Evolutionary conservation across 2,888 invertebrate species (phyloP).

Genomic region (Drosophila kokeensis): DNA sequence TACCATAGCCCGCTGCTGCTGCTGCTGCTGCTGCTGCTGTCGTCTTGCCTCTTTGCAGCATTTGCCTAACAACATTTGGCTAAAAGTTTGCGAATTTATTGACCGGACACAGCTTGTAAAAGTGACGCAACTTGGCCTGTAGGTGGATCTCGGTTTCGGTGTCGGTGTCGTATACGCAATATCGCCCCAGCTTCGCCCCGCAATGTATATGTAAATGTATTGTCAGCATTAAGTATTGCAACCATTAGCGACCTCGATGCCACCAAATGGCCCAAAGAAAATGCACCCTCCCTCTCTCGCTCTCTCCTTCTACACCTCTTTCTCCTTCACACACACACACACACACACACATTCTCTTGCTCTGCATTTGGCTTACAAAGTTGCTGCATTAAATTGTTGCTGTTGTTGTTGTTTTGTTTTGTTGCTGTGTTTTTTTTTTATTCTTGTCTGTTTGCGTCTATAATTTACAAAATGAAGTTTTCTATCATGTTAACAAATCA

Average conservation of each 20-base stretch:
- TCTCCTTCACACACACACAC: neutral
- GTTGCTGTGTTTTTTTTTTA: conserved; percentile 12
- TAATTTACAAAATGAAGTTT: conserved; percentile 71
- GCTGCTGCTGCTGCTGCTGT: neutral
- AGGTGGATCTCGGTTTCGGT: neutral
- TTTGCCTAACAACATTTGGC: conserved; percentile 4
- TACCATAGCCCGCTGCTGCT: conserved; percentile 28
- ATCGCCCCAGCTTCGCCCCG: conserved; percentile 7
- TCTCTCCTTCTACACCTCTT: neutral
- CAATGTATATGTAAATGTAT: conserved; percentile 17
- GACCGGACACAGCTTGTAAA: conserved; percentile 55
- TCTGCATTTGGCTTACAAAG: conserved; percentile 26
- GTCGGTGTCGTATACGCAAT: conserved; percentile 52
- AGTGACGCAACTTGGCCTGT: conserved; percentile 12
- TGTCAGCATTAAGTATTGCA: conserved; percentile 15
- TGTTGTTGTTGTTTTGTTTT: conserved; percentile 7
- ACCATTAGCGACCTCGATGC: conserved; percentile 36
- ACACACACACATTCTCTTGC: neutral
- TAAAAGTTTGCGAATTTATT: conserved; percentile 51
- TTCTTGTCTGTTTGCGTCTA: conserved; percentile 53
- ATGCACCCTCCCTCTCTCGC: neutral
- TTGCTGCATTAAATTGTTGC: conserved; percentile 51
- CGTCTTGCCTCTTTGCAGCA: neutral
- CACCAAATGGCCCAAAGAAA: conserved; percentile 50
- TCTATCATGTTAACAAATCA: conserved; percentile 82